Evolutionary conservation across 2,113 vertebrate species (phyloP).

Genomic region (Cheilinus undulatus): DNA sequence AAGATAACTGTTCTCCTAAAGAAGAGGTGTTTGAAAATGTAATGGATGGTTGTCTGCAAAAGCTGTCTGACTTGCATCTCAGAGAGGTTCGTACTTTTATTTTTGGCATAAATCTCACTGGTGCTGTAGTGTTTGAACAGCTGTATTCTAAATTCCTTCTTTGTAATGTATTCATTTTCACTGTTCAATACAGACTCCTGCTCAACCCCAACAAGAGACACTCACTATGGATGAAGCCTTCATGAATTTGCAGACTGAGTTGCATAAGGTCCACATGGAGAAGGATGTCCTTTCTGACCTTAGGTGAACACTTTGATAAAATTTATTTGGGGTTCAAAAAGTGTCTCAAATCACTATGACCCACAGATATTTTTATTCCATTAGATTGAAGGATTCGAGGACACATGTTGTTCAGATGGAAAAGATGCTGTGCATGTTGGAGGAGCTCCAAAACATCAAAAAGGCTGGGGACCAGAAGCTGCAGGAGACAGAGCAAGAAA

Average conservation of each 20-base stretch:
- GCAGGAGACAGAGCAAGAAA: slow-evolving; percentile 77
- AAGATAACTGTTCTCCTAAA: slow-evolving; percentile 34
- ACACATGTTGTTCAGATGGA: slow-evolving; percentile 79
- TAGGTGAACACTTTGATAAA: slow-evolving; percentile 74
- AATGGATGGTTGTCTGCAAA: slow-evolving; percentile 75
- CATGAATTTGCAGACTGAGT: slow-evolving; percentile 79
- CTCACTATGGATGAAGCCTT: slow-evolving; percentile 68
- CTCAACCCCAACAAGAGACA: slow-evolving; percentile 77
- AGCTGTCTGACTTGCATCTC: slow-evolving; percentile 75
- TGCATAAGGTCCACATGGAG: slow-evolving; percentile 81
- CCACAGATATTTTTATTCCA: slow-evolving; percentile 39
- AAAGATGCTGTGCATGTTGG: slow-evolving; percentile 80
- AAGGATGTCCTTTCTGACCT: slow-evolving; percentile 78
- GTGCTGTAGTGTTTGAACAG: not conserved
- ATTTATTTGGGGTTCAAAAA: not conserved
- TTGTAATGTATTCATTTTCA: not conserved
- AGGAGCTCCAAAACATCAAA: slow-evolving; percentile 83
- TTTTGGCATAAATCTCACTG: not conserved
- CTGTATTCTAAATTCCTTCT: not conserved
- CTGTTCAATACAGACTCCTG: slow-evolving; percentile 68
- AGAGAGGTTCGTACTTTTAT: slow-evolving; percentile 72
- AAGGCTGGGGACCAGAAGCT: slow-evolving; percentile 75
- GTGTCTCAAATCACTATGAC: slow-evolving; percentile 5
- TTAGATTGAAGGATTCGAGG: slow-evolving; percentile 82
- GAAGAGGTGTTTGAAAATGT: slow-evolving; percentile 69